Base-by-base conservation (phyloP, 2,888 invertebrate species). In the Lagria hirta region DNA sequence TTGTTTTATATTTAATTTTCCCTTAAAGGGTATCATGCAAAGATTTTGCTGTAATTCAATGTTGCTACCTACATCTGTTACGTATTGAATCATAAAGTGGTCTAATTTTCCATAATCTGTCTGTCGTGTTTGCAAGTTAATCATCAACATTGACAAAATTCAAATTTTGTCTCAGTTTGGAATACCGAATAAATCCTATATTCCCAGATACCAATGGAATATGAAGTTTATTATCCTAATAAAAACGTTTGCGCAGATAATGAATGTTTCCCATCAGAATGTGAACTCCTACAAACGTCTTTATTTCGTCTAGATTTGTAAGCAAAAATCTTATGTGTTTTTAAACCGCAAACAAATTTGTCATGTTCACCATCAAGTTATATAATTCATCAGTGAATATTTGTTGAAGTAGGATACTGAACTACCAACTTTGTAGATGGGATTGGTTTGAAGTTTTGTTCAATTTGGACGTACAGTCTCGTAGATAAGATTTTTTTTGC, bases 21-120 rank as follows among this genome's bases (percentile, higher is more conserved):
- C 52, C 30, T 46, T 48, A 42, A 54, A 57, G 10, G 54, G 50
- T 8, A 57, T 40, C 38, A 57, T 54, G n/a, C n/a, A n/a, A n/a
- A n/a, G n/a, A n/a, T n/a, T n/a, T n/a, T n/a, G n/a, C n/a, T n/a
- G n/a, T n/a, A n/a, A n/a, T n/a, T n/a, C n/a, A n/a, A n/a, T n/a
- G n/a, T n/a, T n/a, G n/a, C n/a, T n/a, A n/a, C n/a, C n/a, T n/a
- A 27, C 52, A 56, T 11, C 47, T 33, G 12, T 20, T 23, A 37
- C 52, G 15, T 26, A 58, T 47, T 7, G 17, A 23, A 23, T 56
- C 38, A 41, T 48, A 57, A 10, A 58, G 27, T 22, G 52, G 47
- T 32, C 55, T 26, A 6, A 59, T 43, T 49, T 59, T 58, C 37
- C 43, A 51, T 57, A 50, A n/a, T 23, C 49, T 32, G 38, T 55